Evolutionary conservation across 2,797 vertebrate genomes (phyloP), one percentile per base, ranked within the genome.

Genomic region (Emydoidea blandingii): DNA sequence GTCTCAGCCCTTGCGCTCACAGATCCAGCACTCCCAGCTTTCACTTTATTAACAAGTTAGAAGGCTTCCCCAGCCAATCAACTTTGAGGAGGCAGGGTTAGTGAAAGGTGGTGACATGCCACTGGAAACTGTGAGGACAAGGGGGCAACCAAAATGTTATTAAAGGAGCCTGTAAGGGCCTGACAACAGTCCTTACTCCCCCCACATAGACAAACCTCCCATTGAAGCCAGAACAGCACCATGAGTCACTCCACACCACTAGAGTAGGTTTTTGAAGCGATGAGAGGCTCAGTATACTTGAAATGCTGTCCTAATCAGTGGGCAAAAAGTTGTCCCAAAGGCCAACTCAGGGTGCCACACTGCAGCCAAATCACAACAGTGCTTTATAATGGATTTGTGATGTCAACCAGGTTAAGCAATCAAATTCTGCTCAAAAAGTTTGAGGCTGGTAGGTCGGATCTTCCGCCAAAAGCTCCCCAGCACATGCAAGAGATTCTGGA

Each of bases 311-410:
- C 62, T n/a, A 65, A 7, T 16, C 62, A 2, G 62, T 19, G 18
- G 16, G 18, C 34, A 65, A 18, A 59, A 59, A 19, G 4, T 65
- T 2, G 11, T 47, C 74, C 25, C 41, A 4, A 29, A 79, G 8
- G 27, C 27, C 4, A 47, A 31, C 27, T 6, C 7, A 34, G 47
- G 4, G 27, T 31, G 12, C 25, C 76, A 50, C 44, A 34, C 2
- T 6, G 15, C 78, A 52, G 72, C 62, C 1, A 0, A 41, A 57
- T 14, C 27, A 11, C 1, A 56, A 11, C 6, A 92, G 59, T 82
- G 14, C 56, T 2, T 41, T 9, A 72, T 23, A 50, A 29, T 1
- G 0, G 0, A 1, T 68, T 2, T 1, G 44, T 4, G 82, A n/a
- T 10, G 37, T 12, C n/a, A 41, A 23, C 19, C 37, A 23, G 68